Base-by-base conservation (phyloP, 2,888 invertebrate species). In the Ochropleura plecta region DNA sequence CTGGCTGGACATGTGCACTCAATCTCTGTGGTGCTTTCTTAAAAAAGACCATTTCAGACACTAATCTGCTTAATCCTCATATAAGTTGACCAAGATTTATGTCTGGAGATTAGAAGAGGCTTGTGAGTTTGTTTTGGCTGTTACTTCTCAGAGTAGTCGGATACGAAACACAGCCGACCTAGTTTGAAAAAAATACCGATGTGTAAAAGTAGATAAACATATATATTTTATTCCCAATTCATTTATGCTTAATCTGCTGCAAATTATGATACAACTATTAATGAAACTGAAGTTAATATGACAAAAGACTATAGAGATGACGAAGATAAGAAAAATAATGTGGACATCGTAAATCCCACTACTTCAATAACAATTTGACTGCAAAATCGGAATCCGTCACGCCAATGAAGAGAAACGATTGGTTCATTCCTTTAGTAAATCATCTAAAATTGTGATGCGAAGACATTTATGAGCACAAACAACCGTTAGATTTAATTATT, bases 341-440 rank as follows among this genome's bases (percentile, higher is more conserved):
- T 57, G 9, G 40, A 40, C 20, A 20, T 73, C 46, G 51, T 64
- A 63, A 63, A 64, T 70, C n/a, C 55, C 60, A 57, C 55, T 79
- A 42, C 42, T 57, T 79, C 20, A 65, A 48, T 57, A 42, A 42
- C 10, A 57, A 74, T 74, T 84, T 84, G 40, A 74, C 46, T 84
- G 84, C 84, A 69, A 82, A 81, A 71, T 82, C 69, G 57, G 71
- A 30, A 84, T 84, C 81, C 84, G 81, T 82, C 71, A 82, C 84
- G 84, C 81, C 68, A 81, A 82, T 82, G 65, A 81, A 75, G 81
- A 75, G 84, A 84, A 80, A 74, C 80, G 65, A 71, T 57, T 75
- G 68, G n/a, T 55, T 70, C 70, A 83, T 84, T 80, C 51, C 74
- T 80, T 74, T 69, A 59, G 62, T 66, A 66, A 71, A 69, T 83